Base-by-base conservation (phyloP, 2,888 invertebrate species). In the Deroplatys truncata region DNA sequence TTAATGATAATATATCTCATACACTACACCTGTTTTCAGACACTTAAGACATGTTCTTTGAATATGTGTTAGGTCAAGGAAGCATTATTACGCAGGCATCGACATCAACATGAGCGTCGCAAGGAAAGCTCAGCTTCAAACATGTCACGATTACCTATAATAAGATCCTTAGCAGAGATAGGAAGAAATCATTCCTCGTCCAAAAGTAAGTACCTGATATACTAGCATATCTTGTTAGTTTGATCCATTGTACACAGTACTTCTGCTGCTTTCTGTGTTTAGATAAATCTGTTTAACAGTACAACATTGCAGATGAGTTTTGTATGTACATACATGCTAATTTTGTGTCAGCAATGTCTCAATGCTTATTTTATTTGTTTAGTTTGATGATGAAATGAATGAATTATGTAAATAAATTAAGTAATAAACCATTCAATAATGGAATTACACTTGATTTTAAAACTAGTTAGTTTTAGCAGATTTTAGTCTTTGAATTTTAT, bases 81-180 rank as follows among this genome's bases (percentile, higher is more conserved):
- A 92, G 97, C 98, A 10, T 94, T 99, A 87, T 94, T 98, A 91
- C 96, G 98, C 91, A 96, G 97, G 89, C 99, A 99, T 94, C 96
- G 98, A 88, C 99, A 99, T 95, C 98, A 98, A 93, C 98, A 99
- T 93, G 98, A 98, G 92, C 95, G 95, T 92, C 95, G 96, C 91
- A 96, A 96, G 92, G 95, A 95, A 91, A 95, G 95, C 91, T 94
- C 95, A 91, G 92, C 92, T 92, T 86, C 92, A 85, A 96, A 96
- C 92, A 96, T 97, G 95, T 96, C 97, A 43, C 95, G 97, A 91
- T 94, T 99, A 91, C 98, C 98, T 56, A 96, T 98, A 89, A 98
- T 98, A 91, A 95, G 99, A 91, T 99, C 99, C 13, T 94, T 99
- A 92, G 98, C 99, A 31, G 99, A 99, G 93, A 99, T 99, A 92